phyloP scores from a whole-genome alignment of 2,888 invertebrate species.

The Agrochola lychnidis region DNA sequence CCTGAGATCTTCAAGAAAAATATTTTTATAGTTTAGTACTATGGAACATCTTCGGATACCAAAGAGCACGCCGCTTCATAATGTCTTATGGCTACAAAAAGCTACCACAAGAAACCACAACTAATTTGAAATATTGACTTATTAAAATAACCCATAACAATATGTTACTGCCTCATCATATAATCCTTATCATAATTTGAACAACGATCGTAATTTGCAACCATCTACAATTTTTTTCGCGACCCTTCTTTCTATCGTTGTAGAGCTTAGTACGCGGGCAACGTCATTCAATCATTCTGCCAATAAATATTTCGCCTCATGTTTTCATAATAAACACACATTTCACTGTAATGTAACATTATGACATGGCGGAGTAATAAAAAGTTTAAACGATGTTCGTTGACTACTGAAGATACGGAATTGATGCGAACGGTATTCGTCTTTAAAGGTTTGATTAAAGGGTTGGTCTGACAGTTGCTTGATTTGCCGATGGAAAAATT shows the following conservation, averaged over 20 bases:
- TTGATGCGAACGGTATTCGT: slow-evolving; percentile 61
- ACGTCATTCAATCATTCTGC: slow-evolving; percentile 78
- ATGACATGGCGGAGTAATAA: slow-evolving; percentile 77
- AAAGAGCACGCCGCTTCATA: slow-evolving; percentile 21
- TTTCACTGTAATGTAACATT: slow-evolving; percentile 78
- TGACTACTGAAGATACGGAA: slow-evolving; percentile 63
- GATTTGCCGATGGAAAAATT: not conserved
- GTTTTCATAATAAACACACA: slow-evolving; percentile 81
- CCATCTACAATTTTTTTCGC: slow-evolving; percentile 43
- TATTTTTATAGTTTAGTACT: not conserved
- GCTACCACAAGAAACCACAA: slow-evolving; percentile 7
- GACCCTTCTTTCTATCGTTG: slow-evolving; percentile 40
- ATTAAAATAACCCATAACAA: slow-evolving; percentile 49
- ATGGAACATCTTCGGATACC: not conserved
- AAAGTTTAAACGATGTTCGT: slow-evolving; percentile 79
- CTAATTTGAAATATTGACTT: slow-evolving; percentile 46
- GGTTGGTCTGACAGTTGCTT: slow-evolving; percentile 23
- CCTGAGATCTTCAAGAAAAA: slow-evolving; percentile 2
- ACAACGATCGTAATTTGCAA: slow-evolving; percentile 54
- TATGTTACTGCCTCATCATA: slow-evolving; percentile 40
- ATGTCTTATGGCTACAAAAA: slow-evolving; percentile 41
- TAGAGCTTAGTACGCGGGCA: slow-evolving; percentile 59
- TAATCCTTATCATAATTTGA: slow-evolving; percentile 53
- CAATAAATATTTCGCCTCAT: slow-evolving; percentile 85
- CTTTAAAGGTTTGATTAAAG: slow-evolving; percentile 53